A percentile compares a stretch with the other conserved stretches of the same genome.
Evolutionary conservation across 1,140 invertebrate species (phyloP).

Genomic region (Protaetia brevitarsis): DNA sequence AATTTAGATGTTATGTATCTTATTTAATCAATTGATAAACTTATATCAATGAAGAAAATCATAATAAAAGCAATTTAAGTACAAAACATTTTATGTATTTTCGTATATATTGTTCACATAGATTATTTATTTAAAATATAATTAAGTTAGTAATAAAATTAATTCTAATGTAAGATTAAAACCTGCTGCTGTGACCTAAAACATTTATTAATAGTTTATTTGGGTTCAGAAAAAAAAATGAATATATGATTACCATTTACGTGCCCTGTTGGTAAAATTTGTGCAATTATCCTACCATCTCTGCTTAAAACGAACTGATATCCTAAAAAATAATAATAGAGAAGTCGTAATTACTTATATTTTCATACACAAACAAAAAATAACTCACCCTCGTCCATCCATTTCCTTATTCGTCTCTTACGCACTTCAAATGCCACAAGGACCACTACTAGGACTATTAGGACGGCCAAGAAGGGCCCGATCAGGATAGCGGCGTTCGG

Average conservation of each 20-base stretch:
- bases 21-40: too few relatives aligned
- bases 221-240: too few relatives aligned
- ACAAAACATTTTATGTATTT: too few relatives aligned
- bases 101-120: too few relatives aligned
- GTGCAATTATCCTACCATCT: slow-evolving; percentile 15
- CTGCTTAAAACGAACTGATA: neutral
- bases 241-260: slow-evolving; percentile 4
- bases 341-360: neutral
- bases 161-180: neutral
- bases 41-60: too few relatives aligned
- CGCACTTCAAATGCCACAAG: neutral
- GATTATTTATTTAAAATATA: too few relatives aligned
- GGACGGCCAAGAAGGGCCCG: neutral
- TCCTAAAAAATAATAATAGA: neutral
- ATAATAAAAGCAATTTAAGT: too few relatives aligned
- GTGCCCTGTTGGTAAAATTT: neutral
- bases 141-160: too few relatives aligned
- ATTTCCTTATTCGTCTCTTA: neutral
- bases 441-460: neutral
- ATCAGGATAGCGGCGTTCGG: neutral
- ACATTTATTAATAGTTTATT: too few relatives aligned
- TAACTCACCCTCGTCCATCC: neutral
- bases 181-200: neutral
- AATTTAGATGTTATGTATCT: too few relatives aligned
- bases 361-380: too few relatives aligned